Percentiles rank a stretch among this genome's conserved stretches.
Conservation (phyloP, 1,140 invertebrate species). For the Spodoptera frugiperda region DNA sequence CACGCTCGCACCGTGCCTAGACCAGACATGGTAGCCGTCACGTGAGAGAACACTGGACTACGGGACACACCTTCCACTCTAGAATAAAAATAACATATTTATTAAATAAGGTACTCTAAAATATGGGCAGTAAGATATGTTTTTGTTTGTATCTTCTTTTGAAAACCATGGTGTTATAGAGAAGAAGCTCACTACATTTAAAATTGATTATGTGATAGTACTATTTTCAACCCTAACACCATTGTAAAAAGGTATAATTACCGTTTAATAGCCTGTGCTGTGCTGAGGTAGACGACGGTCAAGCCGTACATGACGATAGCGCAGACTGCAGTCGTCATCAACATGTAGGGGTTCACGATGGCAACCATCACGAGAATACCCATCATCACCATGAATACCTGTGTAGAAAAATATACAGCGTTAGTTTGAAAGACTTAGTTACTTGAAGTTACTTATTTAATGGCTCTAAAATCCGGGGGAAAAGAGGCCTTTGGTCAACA, state of each 20-base stretch:
- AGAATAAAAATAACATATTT: not conserved
- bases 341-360: constrained; percentile 90
- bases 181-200: too few species aligned
- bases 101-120: not conserved
- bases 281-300: constrained; percentile 91
- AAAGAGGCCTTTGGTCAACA: too few species aligned
- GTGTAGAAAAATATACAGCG: constrained; percentile 45
- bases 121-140: not conserved
- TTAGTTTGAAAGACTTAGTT: too few species aligned
- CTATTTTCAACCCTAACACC: too few species aligned
- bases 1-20: constrained; percentile 93
- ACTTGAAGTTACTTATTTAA: too few species aligned
- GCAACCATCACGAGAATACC: constrained; percentile 88
- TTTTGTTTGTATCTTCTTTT: not conserved
- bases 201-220: too few species aligned
- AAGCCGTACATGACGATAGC: constrained; percentile 89
- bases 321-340: constrained; percentile 89
- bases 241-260: constrained; percentile 43
- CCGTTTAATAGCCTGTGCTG: constrained; percentile 92
- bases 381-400: constrained; percentile 88
- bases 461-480: too few species aligned
- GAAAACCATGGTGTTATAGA: too few species aligned
- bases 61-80: constrained; percentile 85
- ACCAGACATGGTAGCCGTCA: constrained; percentile 91
- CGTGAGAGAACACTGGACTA: constrained; percentile 93